Evolutionary conservation across 2,113 vertebrate species (phyloP), one percentile per base, ranked within the genome.

Genomic region (Barnardius zonarius): DNA sequence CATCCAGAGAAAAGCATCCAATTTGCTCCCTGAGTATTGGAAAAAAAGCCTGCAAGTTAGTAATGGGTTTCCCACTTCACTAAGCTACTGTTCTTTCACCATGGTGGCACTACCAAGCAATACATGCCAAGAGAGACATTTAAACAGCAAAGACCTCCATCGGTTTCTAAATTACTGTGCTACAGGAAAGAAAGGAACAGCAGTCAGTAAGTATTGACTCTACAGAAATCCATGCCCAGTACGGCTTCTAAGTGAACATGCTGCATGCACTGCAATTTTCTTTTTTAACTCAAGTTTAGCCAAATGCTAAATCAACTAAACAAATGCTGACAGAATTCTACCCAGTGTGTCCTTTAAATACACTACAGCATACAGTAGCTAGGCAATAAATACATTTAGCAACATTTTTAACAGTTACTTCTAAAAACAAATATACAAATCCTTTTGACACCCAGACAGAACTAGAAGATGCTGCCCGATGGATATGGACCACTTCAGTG

Each of bases 391-490:
- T 83, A 98, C 93, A 98, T 97, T 68, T 63, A 96, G 96, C 98
- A 96, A 98, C 98, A 98, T 95, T 97, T 96, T 96, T 83, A 98
- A 97, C 95, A 97, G 97, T 97, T 98, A 99, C 97, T 98, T 98
- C 98, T 98, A 98, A 97, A 98, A 99, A 97, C 98, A 99, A 98
- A 99, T 99, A 99, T 99, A 99, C 99, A 99, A 99, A 99, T 99
- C 99, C 99, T 99, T 98, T 98, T 87, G 98, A 98, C 98, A 98
- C 99, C 98, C 98, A 95, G 98, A 98, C 98, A 99, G 99, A 99
- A 99, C 98, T 99, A 99, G 99, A 98, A 98, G 99, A 98, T 98
- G 99, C 97, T 98, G 99, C 99, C 99, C 99, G 99, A 97, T 99
- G 99, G 98, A 98, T 98, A 99, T 98, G 99, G 98, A 98, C 98